Evolutionary conservation across 2,113 vertebrate genomes (phyloP), one percentile per base, ranked within the genome.

Genomic region (Anhinga anhinga): DNA sequence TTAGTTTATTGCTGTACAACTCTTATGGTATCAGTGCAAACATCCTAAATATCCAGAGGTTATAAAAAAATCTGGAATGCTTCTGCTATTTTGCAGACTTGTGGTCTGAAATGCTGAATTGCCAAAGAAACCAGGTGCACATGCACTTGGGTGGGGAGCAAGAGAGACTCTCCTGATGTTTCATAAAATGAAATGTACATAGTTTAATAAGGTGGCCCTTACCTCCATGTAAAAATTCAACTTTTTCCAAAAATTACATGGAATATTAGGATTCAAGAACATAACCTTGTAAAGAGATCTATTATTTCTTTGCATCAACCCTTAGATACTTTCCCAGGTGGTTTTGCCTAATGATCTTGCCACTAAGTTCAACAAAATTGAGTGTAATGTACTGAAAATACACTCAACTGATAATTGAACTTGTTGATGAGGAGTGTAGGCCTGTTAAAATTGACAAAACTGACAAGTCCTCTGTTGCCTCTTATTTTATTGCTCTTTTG

Each of bases 301-400:
- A 36, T 63, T 62, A 53, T 82, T 86, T 82, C 32, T 70, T 90
- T 58, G 17, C 25, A 72, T 45, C 63, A 58, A 34, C 29, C 7
- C 42, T 58, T 53, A 70, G n/a, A 55, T 38, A 76, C 26, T 42
- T 91, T 69, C 32, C 16, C 40, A n/a, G 53, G n/a, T 73, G 40
- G 7, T 93, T 92, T 90, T 76, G 53, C 32, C 82, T 90, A 83
- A 77, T 80, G 40, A 85, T 87, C 67, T 85, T 73, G 52, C 32
- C 11, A 6, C 53, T 90, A 82, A 78, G 18, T 80, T 88, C 66
- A 66, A 76, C 21, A 86, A 90, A 94, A 76, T 38, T 44, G 55
- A 86, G 65, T 38, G 15, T 30, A 88, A 82, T 49, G 15, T 88
- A 72, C 70, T 90, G 62, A 85, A 97, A 94, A 96, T 77, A 66